Evolutionary conservation across 1,140 invertebrate species (phyloP).

Genomic region (Apis mellifera): DNA sequence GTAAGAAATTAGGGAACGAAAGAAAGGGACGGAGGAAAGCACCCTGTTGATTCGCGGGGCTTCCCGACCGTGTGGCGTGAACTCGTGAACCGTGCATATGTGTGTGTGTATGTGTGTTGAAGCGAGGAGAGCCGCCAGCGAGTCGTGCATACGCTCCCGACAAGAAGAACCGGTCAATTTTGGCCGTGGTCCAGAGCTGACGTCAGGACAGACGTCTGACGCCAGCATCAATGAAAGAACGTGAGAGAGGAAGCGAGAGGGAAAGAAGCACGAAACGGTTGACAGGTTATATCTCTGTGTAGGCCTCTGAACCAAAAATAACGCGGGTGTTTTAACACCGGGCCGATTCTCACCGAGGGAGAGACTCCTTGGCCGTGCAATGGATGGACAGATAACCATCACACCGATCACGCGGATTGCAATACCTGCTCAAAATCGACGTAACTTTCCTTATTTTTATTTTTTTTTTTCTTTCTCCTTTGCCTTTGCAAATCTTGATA

Average conservation of each 20-base stretch:
- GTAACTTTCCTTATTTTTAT: background rate
- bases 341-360: constrained; percentile 48
- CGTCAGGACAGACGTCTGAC: constrained; percentile 73
- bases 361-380: constrained; percentile 39
- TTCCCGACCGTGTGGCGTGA: too few species aligned
- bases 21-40: background rate
- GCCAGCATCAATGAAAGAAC: constrained; percentile 76
- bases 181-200: constrained; percentile 69
- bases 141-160: constrained; percentile 27
- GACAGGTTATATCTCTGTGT: constrained; percentile 62
- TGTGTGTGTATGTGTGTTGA: too few species aligned
- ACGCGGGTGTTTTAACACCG: constrained; percentile 52
- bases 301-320: constrained; percentile 67
- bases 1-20: too few species aligned
- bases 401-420: background rate
- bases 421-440: too few species aligned
- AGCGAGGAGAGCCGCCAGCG: constrained; percentile 25
- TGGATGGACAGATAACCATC: constrained; percentile 11
- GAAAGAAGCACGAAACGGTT: constrained; percentile 33
- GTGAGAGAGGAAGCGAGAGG: constrained; percentile 39
- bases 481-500: too few species aligned
- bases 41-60: constrained; percentile 53
- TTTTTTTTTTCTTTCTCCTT: too few species aligned
- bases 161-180: constrained; percentile 52
- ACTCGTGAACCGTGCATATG: constrained; percentile 26